These are phyloP conservation scores for Callopanchax toddi DNA, from an alignment of 2,113 vertebrate species.

Conservation along the genomic window DNA sequence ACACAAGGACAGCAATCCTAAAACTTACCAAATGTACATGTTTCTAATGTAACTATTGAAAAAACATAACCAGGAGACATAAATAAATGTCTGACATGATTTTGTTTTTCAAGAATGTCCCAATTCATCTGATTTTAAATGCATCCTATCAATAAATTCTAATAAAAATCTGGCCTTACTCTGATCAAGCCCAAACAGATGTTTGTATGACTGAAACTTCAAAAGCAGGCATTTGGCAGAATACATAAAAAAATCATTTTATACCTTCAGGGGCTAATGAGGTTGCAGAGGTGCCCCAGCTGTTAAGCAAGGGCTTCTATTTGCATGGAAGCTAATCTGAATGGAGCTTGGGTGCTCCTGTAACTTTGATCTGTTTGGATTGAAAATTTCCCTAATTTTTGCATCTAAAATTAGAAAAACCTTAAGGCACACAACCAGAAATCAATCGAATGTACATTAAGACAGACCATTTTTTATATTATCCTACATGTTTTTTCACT, in stretches of 20 bases:
- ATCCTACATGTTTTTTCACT: slow-evolving; percentile 4
- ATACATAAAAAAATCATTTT: slow-evolving; percentile 31
- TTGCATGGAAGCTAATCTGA: slow-evolving; percentile 58
- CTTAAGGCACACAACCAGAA: background rate
- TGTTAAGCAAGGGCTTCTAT: slow-evolving; percentile 62
- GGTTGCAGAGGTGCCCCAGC: slow-evolving; percentile 47
- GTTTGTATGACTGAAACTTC: slow-evolving; percentile 55
- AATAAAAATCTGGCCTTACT: slow-evolving; percentile 7
- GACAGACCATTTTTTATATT: background rate
- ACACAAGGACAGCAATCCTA: too few relatives aligned
- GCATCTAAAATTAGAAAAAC: background rate
- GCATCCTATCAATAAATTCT: slow-evolving; percentile 21
- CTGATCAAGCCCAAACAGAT: slow-evolving; percentile 48
- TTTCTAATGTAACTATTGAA: too few relatives aligned
- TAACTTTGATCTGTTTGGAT: slow-evolving; percentile 53
- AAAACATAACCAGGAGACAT: too few relatives aligned
- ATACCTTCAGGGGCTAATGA: slow-evolving; percentile 40
- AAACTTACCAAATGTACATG: too few relatives aligned
- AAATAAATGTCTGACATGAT: too few relatives aligned
- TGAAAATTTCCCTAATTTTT: slow-evolving; percentile 17
- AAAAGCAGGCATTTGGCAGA: slow-evolving; percentile 61
- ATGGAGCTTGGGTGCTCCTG: slow-evolving; percentile 37
- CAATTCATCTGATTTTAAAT: background rate
- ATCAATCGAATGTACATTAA: background rate
- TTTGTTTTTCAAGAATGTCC: too few relatives aligned